Percentiles rank a stretch among this genome's conserved stretches.
Conservation (phyloP, 2,888 invertebrate species). For the Synanthedon myopaeformis region DNA sequence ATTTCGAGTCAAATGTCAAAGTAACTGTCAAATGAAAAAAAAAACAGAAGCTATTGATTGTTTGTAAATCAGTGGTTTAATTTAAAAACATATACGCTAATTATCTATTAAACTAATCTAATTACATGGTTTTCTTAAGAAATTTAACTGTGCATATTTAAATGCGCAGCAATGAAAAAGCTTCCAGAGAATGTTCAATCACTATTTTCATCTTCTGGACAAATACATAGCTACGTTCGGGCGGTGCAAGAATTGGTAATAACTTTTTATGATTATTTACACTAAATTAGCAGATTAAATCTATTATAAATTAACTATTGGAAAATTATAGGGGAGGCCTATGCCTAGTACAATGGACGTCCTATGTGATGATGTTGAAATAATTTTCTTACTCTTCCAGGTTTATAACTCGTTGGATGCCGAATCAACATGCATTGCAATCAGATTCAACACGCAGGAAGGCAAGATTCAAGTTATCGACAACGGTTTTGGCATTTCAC, state of each 20-base stretch:
- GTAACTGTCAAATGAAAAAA: too few species aligned
- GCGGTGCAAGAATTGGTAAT: constrained; percentile 75
- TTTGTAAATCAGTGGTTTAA: neutral
- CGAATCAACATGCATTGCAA: constrained; percentile 75
- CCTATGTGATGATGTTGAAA: neutral
- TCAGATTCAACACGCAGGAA: constrained; percentile 72
- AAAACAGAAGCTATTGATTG: neutral
- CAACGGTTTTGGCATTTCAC: constrained; percentile 77
- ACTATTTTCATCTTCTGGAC: constrained; percentile 67
- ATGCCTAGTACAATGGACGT: too few species aligned
- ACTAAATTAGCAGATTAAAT: too few species aligned
- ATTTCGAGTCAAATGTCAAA: too few species aligned
- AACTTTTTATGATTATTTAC: too few species aligned
- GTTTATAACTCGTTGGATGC: constrained; percentile 79
- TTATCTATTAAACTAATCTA: too few species aligned
- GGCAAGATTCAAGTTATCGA: constrained; percentile 80
- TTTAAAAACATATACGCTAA: neutral
- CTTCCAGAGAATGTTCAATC: constrained; percentile 55
- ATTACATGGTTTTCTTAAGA: too few species aligned
- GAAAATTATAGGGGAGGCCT: too few species aligned
- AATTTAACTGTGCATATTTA: neutral
- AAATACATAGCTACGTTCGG: constrained; percentile 66
- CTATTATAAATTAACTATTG: too few species aligned
- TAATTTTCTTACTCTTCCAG: constrained; percentile 35
- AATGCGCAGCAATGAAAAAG: constrained; percentile 26